Evolutionary conservation across 2,888 invertebrate species (phyloP), one percentile per base, ranked within the genome.

Genomic region (Ornithoptera alexandrae): DNA sequence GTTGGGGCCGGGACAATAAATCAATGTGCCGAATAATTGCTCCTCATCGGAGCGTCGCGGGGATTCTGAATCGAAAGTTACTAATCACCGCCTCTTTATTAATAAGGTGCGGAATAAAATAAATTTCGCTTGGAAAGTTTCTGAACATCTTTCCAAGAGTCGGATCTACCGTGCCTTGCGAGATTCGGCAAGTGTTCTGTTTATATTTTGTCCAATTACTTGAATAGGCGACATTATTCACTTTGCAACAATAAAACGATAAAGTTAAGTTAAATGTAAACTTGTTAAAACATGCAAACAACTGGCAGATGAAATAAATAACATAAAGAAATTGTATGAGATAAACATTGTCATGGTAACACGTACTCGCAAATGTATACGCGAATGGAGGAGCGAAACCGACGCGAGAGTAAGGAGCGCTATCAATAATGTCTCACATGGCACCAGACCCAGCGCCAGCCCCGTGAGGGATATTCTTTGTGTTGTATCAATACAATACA

Each of bases 21-120:
- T 92, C 91, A 92, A 92, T 90, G 89, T 89, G 90, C 90, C 89
- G 86, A 89, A 89, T 89, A 90, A 90, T 74, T 69, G 68, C 62
- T 64, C 72, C 72, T 71, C 78, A 82, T 80, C 86, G 77, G 80
- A 82, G 81, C 81, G 57, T 79, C 62, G 50, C 46, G 12, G 46
- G 46, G 15, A 15, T 46, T 15, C 46, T 46, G 46, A 46, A 46
- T 79, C 76, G 84, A 81, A 87, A 87, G 88, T 86, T 87, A 91
- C 90, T 90, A 89, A 89, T 89, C 86, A 89, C 90, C 90, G 89
- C 89, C 53, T 18, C 89, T 92, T 92, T 91, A 92, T 92, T 92
- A 90, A 92, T 92, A 90, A 88, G 88, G 22, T 84, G 82, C 78
- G 76, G 69, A 74, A 72, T 72, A 86, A 89, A 82, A 84, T 82